These are phyloP conservation scores for Zaprionus africanus DNA, from an alignment of 1,140 invertebrate species.

Conservation along the genomic window DNA sequence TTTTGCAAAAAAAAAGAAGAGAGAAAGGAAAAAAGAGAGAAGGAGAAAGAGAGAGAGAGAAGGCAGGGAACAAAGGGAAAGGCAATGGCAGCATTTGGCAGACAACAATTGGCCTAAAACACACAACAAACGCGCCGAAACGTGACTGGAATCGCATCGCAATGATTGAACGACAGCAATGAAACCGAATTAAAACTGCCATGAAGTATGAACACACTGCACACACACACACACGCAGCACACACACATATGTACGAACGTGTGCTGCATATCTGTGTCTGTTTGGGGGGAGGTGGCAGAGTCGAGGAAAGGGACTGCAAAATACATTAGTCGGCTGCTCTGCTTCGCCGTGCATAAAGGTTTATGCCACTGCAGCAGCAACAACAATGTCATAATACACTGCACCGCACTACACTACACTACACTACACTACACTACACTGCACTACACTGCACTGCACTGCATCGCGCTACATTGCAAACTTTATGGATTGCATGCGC, in stretches of 20 bases:
- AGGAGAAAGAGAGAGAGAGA: background rate
- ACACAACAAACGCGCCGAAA: constrained; percentile 63
- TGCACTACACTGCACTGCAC: background rate
- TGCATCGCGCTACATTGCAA: constrained; percentile 5
- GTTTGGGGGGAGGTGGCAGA: constrained; percentile 20
- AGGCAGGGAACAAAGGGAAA: constrained; percentile 4
- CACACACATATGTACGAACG: background rate
- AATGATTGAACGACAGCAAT: constrained; percentile 71
- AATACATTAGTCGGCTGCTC: constrained; percentile 64
- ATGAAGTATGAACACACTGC: constrained; percentile 61
- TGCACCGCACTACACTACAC: background rate
- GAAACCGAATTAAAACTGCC: constrained; percentile 72
- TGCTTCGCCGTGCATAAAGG: constrained; percentile 25
- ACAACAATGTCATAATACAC: background rate
- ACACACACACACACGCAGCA: background rate
- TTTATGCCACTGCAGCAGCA: constrained; percentile 4
- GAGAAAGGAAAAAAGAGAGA: background rate
- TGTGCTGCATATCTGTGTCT: background rate
- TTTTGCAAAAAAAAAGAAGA: constrained; percentile 23
- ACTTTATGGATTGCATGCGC: constrained; percentile 70
- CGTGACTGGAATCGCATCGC: constrained; percentile 73
- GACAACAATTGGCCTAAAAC: constrained; percentile 54
- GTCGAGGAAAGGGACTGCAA: constrained; percentile 25
- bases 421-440: background rate
- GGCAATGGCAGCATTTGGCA: constrained; percentile 25